A percentile compares a stretch with the other conserved stretches of the same genome.
These are phyloP conservation scores for Darevskia nairensis DNA, from an alignment of 2,797 vertebrate genomes.

Conservation along the genomic window DNA sequence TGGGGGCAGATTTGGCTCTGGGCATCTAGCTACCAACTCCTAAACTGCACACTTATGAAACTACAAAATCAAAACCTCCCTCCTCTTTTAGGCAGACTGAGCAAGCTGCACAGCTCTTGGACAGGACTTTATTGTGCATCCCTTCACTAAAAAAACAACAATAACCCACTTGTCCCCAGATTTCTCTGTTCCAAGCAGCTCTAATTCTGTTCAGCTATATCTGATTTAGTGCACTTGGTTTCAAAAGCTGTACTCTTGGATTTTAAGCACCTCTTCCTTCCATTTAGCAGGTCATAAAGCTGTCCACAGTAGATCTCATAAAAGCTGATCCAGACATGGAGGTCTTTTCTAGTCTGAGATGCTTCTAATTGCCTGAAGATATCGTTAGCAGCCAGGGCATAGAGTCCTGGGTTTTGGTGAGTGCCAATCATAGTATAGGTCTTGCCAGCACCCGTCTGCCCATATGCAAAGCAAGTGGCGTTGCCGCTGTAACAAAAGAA, in stretches of 20 bases:
- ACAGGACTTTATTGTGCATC: not conserved
- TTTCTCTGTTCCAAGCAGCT: not conserved
- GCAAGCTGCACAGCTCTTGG: not conserved
- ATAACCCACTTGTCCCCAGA: not conserved
- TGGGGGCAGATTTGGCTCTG: not conserved
- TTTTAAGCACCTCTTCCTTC: conserved; percentile 86
- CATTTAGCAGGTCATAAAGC: conserved; percentile 90
- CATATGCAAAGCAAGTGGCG: conserved; percentile 92
- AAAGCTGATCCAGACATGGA: conserved; percentile 89
- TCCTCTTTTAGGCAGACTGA: not conserved
- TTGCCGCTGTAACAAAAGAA: conserved; percentile 81
- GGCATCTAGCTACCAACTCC: not conserved
- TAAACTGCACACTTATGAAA: not conserved
- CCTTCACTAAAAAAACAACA: not conserved
- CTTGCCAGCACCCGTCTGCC: conserved; percentile 94
- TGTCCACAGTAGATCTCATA: conserved; percentile 96
- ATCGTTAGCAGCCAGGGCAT: conserved; percentile 87
- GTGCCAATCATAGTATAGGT: conserved; percentile 94
- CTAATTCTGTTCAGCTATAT: conserved; percentile 10
- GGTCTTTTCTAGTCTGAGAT: conserved; percentile 65
- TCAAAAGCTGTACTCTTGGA: not conserved
- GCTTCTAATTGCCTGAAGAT: conserved; percentile 86
- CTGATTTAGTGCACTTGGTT: conserved; percentile 8
- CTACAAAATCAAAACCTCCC: not conserved
- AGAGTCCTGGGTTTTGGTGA: conserved; percentile 84